phyloP scores from a whole-genome alignment of 1,140 invertebrate species.

The Gonatopus flavifemur region DNA sequence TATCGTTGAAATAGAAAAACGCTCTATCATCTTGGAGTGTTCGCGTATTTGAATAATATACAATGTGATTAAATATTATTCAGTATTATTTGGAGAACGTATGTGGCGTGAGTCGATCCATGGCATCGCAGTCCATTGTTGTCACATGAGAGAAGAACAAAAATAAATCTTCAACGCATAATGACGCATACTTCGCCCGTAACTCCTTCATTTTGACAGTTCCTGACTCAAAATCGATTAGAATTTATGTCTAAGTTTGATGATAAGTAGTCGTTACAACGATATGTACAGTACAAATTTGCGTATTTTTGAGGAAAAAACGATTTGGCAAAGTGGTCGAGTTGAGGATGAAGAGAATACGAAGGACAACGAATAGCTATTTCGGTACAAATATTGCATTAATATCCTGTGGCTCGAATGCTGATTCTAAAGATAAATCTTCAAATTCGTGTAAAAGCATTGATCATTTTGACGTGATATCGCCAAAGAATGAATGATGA shows the following conservation, averaged over 20 bases:
- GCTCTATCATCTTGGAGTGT: too few relatives aligned
- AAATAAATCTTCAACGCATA: slow-evolving; percentile 21
- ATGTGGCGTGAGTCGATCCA: too few relatives aligned
- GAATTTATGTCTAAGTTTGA: slow-evolving; percentile 2
- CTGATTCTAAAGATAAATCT: slow-evolving; percentile 16
- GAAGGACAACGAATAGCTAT: slow-evolving; percentile 30
- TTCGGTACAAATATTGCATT: slow-evolving; percentile 23
- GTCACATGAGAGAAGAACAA: slow-evolving; percentile 7
- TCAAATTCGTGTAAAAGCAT: too few relatives aligned
- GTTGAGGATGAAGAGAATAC: slow-evolving; percentile 15
- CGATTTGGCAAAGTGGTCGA: slow-evolving; percentile 13
- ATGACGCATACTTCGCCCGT: slow-evolving; percentile 16
- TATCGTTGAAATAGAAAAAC: too few relatives aligned
- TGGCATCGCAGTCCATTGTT: too few relatives aligned
- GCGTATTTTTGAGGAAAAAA: not conserved
- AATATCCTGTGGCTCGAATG: slow-evolving; percentile 13
- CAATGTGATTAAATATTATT: too few relatives aligned
- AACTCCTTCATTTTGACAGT: not conserved
- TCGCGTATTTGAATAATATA: too few relatives aligned
- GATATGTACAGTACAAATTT: not conserved
- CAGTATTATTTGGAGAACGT: too few relatives aligned
- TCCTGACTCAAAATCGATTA: slow-evolving; percentile 10
- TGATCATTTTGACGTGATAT: too few relatives aligned
- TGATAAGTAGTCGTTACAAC: not conserved
- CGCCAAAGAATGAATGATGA: too few relatives aligned